Evolutionary conservation across 2,888 invertebrate species (phyloP).

Genomic region (Lithophane socia): DNA sequence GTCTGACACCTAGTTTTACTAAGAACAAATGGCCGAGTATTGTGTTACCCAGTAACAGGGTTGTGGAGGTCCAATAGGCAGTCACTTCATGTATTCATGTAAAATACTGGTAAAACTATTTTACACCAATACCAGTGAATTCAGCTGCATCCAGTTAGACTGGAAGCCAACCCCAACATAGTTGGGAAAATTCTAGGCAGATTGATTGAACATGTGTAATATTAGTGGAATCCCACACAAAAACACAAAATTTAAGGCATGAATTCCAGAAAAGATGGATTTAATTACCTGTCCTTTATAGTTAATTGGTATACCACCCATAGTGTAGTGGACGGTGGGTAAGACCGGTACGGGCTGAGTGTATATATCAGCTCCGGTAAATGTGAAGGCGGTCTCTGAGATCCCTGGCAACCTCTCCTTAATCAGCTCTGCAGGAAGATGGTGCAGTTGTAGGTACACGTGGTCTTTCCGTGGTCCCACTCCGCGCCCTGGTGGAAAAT

Average conservation of each 20-base stretch:
- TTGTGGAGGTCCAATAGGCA: neutral
- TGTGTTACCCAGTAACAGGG: neutral
- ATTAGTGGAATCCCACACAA: too few relatives aligned
- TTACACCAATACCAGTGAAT: neutral
- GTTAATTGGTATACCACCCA: constrained; percentile 99
- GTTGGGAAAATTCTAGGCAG: neutral
- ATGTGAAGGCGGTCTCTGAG: constrained; percentile 99
- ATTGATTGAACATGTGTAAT: neutral
- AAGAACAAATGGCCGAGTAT: neutral
- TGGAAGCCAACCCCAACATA: neutral
- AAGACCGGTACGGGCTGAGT: constrained; percentile 98
- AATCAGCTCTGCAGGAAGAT: constrained; percentile 97
- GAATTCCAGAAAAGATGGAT: neutral
- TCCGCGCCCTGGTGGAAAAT: constrained; percentile 92
- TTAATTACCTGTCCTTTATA: constrained; percentile 94
- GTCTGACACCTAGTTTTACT: neutral
- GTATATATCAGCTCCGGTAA: constrained; percentile 99
- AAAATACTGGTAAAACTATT: neutral
- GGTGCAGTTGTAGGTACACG: constrained; percentile 97
- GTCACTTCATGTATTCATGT: neutral
- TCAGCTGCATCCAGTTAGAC: neutral
- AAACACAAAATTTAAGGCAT: too few relatives aligned
- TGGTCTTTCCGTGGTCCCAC: constrained; percentile 99
- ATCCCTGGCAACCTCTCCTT: constrained; percentile 96
- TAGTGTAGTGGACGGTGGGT: constrained; percentile 99